Evolutionary conservation across 2,113 vertebrate genomes (phyloP), one percentile per base, ranked within the genome.

Genomic region (Paramisgurnus dabryanus): DNA sequence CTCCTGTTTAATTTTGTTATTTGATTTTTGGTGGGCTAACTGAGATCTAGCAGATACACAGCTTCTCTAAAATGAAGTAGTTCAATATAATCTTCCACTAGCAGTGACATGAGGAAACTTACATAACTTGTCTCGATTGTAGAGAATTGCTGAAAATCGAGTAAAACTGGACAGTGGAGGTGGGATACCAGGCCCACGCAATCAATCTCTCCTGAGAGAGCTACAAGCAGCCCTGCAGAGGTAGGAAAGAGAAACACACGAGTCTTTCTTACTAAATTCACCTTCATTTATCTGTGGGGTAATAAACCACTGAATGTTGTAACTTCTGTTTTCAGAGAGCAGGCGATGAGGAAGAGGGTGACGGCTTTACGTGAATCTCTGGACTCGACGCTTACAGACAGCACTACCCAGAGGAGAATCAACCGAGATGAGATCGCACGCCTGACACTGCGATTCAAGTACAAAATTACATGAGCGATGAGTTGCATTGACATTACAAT

Each of bases 401-500:
- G 88, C 71, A 71, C 81, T 18, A 80, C 83, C 2, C 89, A 89
- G 53, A 90, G 91, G 71, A 84, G 84, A 17, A 92, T 92, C 80
- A 92, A 85, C 1, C 85, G 88, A 0, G 88, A 94, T 67, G 87
- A 96, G 76, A 90, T 89, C 41, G 80, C 84, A 0, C 91, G 93
- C 0, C 89, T 96, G 68, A 90, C 92, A 63, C 93, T 92, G 10
- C 93, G 93, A 73, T 95, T 96, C 90, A 96, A 94, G 95, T 97
- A 82, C 78, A 67, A 8, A 71, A 78, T 7, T 4, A n/a, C 12
- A 50, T 15, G 7, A n/a, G 17, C 12, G 7, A 43, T 34, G 27
- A 34, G 27, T 34, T 34, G 27, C 58, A 18, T 34, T 45, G 5
- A 45, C n/a, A 61, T 45, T 18, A 27, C n/a, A 6, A 22, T 45